These are phyloP conservation scores for Itoplectis maculator DNA, from an alignment of 2,888 invertebrate species.

Conservation along the genomic window DNA sequence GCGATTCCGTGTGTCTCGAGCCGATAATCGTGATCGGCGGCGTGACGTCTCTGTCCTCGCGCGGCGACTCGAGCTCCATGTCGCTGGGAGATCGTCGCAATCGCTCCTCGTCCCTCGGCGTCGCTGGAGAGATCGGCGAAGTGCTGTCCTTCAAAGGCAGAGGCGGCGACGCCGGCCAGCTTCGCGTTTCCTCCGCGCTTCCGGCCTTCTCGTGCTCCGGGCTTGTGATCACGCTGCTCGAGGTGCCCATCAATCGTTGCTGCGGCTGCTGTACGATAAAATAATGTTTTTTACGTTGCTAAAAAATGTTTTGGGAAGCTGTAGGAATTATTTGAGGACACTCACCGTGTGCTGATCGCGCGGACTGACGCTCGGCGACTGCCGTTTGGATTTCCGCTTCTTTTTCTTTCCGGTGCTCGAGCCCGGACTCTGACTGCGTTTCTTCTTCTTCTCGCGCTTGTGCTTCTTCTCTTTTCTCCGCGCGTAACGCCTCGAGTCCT, in stretches of 20 bases:
- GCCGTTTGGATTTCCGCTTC: slow-evolving; percentile 88
- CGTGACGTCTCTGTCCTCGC: slow-evolving; percentile 73
- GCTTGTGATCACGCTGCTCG: slow-evolving; percentile 76
- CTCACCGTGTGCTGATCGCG: slow-evolving; percentile 66
- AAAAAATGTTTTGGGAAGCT: too few relatives aligned
- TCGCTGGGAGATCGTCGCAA: slow-evolving; percentile 81
- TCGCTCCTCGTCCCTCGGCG: slow-evolving; percentile 84
- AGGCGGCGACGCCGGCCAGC: slow-evolving; percentile 85
- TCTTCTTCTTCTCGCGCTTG: slow-evolving; percentile 91
- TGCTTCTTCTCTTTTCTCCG: slow-evolving; percentile 84
- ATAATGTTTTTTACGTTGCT: not conserved
- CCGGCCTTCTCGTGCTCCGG: slow-evolving; percentile 83
- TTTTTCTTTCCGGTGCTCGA: slow-evolving; percentile 90
- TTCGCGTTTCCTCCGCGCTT: slow-evolving; percentile 56
- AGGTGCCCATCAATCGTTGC: slow-evolving; percentile 10
- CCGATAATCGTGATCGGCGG: slow-evolving; percentile 72
- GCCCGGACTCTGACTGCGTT: slow-evolving; percentile 85
- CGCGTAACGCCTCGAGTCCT: slow-evolving; percentile 77
- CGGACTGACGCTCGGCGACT: slow-evolving; percentile 89
- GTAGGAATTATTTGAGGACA: too few relatives aligned
- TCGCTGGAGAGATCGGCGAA: slow-evolving; percentile 87
- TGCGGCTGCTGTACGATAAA: not conserved
- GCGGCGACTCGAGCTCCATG: slow-evolving; percentile 80
- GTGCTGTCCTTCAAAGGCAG: slow-evolving; percentile 85
- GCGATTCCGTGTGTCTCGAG: slow-evolving; percentile 86